phyloP scores from a whole-genome alignment of 2,113 vertebrate species.

The Eulemur macaco region DNA sequence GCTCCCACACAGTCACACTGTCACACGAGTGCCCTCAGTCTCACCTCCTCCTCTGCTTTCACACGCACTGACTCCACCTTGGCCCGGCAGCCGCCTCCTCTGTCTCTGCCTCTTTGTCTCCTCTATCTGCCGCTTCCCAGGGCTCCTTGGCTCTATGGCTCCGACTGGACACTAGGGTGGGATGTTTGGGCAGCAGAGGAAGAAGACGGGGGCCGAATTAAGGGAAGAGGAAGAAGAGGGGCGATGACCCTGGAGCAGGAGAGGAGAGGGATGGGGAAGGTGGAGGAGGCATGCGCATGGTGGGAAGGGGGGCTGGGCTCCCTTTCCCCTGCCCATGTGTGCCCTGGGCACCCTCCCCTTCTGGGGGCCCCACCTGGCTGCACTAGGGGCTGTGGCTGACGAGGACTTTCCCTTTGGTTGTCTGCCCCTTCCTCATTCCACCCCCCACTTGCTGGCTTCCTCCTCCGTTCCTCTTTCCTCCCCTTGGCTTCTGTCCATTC shows the following conservation, averaged over 20 bases:
- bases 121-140: constrained; percentile 18
- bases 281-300: constrained; percentile 52
- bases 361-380: neutral
- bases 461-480: neutral
- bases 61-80: neutral
- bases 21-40: neutral
- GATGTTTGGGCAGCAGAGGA: neutral
- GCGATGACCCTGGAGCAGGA: neutral
- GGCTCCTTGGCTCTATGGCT: neutral
- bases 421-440: constrained; percentile 38
- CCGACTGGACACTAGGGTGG: neutral
- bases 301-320: neutral
- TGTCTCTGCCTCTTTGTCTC: constrained; percentile 9
- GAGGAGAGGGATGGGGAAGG: neutral
- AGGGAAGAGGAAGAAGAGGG: neutral
- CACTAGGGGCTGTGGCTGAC: constrained; percentile 50
- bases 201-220: neutral
- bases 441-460: neutral
- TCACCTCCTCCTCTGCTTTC: neutral
- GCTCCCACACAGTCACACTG: neutral
- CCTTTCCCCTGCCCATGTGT: constrained; percentile 36
- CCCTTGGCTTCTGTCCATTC: neutral
- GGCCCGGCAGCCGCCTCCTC: neutral
- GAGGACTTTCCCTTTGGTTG: constrained; percentile 53
- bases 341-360: constrained; percentile 5